These are phyloP conservation scores for Thalpophila matura DNA, from an alignment of 2,888 invertebrate genomes.

Conservation along the genomic window DNA sequence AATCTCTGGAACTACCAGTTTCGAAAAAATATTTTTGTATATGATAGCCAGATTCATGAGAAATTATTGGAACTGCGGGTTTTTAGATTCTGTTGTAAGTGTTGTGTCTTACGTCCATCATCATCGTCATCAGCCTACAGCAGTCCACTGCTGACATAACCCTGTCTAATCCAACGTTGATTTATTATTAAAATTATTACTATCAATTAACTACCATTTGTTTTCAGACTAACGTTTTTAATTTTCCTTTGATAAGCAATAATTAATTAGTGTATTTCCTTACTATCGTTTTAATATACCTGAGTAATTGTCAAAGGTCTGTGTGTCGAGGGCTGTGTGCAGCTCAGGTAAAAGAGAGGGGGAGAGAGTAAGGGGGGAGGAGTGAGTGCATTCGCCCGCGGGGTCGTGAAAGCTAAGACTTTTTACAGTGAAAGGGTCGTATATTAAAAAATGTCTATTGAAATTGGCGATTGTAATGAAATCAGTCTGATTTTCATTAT, in stretches of 20 bases:
- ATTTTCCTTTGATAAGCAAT: neutral
- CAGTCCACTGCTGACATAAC: no score
- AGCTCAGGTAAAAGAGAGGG: neutral
- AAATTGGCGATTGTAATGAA: constrained; percentile 14
- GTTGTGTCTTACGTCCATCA: no score
- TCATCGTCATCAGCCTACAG: no score
- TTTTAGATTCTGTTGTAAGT: no score
- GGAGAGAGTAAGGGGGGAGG: neutral
- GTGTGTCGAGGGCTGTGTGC: constrained; percentile 13
- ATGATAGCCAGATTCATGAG: no score
- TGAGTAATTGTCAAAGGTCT: constrained; percentile 13
- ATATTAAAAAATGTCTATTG: constrained; percentile 23
- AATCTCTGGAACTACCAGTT: no score
- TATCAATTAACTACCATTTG: no score
- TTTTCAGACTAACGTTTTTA: neutral
- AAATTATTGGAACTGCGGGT: no score
- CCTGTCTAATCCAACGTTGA: no score
- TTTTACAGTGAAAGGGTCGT: constrained; percentile 21
- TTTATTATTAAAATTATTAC: no score
- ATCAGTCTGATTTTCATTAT: neutral
- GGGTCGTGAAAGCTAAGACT: constrained; percentile 4
- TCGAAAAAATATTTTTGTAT: no score
- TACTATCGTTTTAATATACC: constrained; percentile 21
- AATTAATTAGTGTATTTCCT: neutral
- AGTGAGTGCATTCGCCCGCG: constrained; percentile 5